Evolutionary conservation across 2,113 vertebrate genomes (phyloP), one percentile per base, ranked within the genome.

Genomic region (Misgurnus mizolepis): DNA sequence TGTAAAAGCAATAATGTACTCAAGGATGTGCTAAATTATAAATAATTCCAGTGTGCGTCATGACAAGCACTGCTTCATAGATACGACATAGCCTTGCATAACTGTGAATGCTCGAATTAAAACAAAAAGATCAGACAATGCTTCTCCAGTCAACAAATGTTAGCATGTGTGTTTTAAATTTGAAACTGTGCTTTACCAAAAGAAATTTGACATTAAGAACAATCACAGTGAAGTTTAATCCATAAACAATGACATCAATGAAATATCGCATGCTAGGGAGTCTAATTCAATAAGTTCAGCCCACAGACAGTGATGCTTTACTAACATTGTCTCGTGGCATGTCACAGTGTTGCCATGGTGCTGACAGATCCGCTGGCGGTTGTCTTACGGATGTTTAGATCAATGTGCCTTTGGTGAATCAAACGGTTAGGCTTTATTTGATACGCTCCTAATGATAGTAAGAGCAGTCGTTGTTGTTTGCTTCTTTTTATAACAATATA

Each of bases 291-390:
- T 39, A 45, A 74, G 49, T 61, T 71, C 50, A 71, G 27, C 27
- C 66, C 3, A 55, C 62, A 77, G 47, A 76, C 73, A 22, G 40
- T 4, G 45, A 40, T 47, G 66, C 18, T 80, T 58, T 75, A 79
- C 58, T 49, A 66, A 80, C 61, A 43, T 45, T 61, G 76, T 80
- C 72, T 62, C 5, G 27, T 40, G 65, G n/a, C 45, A 40, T 69
- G 80, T 68, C 71, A 68, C 65, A 61, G 64, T 72, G 82, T 83
- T 83, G 67, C 78, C 67, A 83, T 83, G 82, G 82, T 45, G 39
- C 72, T 80, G 68, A 74, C 49, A 49, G 78, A 66, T 76, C 39
- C n/a, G 40, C 47, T 71, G 34, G 64, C 66, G 65, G 39, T 70
- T 69, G 82, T 56, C 45, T 67, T 58, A 12, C 22, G 58, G 47